Percentiles rank a stretch among this genome's conserved stretches.
phyloP scores from a whole-genome alignment of 2,888 invertebrate genomes.

The Hofmannophila pseudospretella region DNA sequence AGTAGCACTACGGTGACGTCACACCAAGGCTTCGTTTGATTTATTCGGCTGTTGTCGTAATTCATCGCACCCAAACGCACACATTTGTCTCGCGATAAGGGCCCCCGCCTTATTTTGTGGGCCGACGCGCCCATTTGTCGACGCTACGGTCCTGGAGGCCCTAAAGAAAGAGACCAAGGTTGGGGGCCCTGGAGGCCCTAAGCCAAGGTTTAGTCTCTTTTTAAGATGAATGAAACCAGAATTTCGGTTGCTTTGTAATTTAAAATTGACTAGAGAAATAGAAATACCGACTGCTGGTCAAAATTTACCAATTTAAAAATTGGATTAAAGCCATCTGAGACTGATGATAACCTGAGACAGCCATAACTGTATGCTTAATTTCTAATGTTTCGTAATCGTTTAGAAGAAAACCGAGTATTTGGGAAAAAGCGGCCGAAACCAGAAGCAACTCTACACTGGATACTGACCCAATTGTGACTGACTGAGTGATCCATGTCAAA shows the following conservation, averaged over 20 bases:
- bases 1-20: no score
- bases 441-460: no score
- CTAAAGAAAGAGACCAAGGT: not conserved
- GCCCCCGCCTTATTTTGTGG: conserved; percentile 22
- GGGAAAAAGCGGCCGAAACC: no score
- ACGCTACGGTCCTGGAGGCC: conserved; percentile 8
- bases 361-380: no score
- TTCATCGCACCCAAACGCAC: conserved; percentile 38
- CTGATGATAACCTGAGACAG: no score
- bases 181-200: no score
- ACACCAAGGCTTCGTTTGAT: conserved; percentile 38
- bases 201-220: no score
- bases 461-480: conserved; percentile 8
- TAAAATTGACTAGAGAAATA: not conserved
- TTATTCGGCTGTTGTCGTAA: conserved; percentile 42
- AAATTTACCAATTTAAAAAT: no score
- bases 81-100: conserved; percentile 47
- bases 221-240: no score
- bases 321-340: no score
- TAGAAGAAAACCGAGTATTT: no score
- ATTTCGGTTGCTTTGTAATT: not conserved
- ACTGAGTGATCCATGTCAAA: not conserved
- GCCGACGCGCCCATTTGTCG: conserved; percentile 22
- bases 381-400: no score
- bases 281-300: not conserved